Base-by-base conservation (phyloP, 2,888 invertebrate species). In the Perizoma affinitatum region DNA sequence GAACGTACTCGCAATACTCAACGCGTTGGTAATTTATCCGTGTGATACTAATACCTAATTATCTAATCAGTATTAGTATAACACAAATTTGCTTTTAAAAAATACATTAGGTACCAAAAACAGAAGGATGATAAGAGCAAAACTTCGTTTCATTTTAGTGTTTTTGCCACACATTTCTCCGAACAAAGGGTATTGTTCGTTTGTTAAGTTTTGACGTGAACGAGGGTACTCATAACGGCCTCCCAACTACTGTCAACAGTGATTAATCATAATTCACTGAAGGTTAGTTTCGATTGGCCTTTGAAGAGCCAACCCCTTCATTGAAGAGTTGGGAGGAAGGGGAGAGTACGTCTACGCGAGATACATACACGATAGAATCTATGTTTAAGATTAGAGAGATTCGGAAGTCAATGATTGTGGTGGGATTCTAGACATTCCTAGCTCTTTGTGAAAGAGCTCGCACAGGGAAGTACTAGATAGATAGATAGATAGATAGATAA, bases 181-280 rank as follows among this genome's bases (percentile, higher is more conserved):
- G 57, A 64, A 68, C 65, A 66, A 68, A 59, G 54, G 56, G 51
- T 55, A 66, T 64, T 64, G 67, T 65, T 66, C 61, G 55, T 61
- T 58, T 57, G 61, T 58, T 52, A 53, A 63, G 61, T 65, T 63
- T 45, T 62, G 68, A 71, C 70, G 65, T 58, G 52, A 72, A 71
- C 68, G 67, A 71, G 71, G 71, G 68, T 70, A 50, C 69, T 67
- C 62, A 62, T 56, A 57, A 55, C 73, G 60, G 62, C 63, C 70
- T 73, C 7, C 72, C 72, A 79, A 79, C 79, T 79, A 71, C 67
- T 74, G 78, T 76, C 76, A 76, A 79, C 78, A 73, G 76, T 74
- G 68, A 79, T 79, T 76, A 78, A 79, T 79, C 79, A 75, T 75
- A 73, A 76, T 79, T 77, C 73, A 73, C 72, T 70, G 70, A 65